A percentile compares a stretch with the other conserved stretches of the same genome.
Conservation (phyloP, 2,113 vertebrate genomes). For the Phylloscopus trochilus region DNA sequence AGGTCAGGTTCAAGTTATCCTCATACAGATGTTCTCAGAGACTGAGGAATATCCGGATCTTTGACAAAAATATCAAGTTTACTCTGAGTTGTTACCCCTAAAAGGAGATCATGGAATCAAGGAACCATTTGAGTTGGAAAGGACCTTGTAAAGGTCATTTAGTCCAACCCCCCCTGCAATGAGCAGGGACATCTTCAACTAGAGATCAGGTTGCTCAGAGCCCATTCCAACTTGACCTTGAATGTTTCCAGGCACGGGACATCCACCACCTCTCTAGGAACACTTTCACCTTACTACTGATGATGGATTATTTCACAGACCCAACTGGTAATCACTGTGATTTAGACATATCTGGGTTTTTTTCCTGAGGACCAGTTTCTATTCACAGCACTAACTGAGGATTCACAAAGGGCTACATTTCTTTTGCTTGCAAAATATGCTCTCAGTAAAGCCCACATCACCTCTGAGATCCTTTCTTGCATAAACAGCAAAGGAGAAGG, state of each 20-base stretch:
- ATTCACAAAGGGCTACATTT: neutral
- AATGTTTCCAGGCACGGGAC: neutral
- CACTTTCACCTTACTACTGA: neutral
- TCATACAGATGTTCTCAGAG: neutral
- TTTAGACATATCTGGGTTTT: neutral
- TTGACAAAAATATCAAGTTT: neutral
- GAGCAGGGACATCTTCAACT: neutral
- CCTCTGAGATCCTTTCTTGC: neutral
- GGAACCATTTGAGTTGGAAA: neutral
- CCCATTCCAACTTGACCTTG: neutral
- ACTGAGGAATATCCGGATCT: neutral
- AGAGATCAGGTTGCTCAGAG: neutral
- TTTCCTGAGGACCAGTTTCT: neutral
- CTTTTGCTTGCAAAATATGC: neutral
- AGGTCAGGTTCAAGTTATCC: neutral
- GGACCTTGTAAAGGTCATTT: neutral
- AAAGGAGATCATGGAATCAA: neutral
- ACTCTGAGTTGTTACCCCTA: neutral
- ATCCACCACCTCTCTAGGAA: neutral
- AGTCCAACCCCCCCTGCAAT: neutral
- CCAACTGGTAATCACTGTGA: neutral
- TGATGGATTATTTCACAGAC: constrained; percentile 12
- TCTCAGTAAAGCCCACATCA: neutral
- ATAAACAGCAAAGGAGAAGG: neutral
- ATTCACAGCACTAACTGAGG: neutral